phyloP scores from a whole-genome alignment of 2,888 invertebrate species.

The Cacoxenus indagator region DNA sequence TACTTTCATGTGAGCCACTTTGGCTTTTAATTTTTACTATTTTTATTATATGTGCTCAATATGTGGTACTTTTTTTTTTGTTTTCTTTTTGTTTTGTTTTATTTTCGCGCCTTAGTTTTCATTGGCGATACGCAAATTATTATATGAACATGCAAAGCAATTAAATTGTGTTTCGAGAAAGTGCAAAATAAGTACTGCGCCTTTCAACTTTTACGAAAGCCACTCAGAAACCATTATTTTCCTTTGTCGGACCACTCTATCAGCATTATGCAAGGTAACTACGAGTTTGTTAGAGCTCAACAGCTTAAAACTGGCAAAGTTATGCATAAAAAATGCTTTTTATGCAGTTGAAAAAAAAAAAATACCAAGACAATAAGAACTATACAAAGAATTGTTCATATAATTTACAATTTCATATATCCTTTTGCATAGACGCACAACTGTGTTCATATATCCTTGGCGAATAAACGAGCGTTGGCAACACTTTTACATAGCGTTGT shows the following conservation, averaged over 20 bases:
- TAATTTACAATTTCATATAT: conserved; percentile 19
- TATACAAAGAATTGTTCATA: not conserved
- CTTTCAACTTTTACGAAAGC: too few relatives aligned
- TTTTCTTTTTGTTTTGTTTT: not conserved
- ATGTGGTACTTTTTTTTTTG: not conserved
- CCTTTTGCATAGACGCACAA: not conserved
- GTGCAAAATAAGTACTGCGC: too few relatives aligned
- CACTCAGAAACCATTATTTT: not conserved
- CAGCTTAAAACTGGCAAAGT: conserved; percentile 14
- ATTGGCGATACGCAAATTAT: too few relatives aligned
- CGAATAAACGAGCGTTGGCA: conserved; percentile 2
- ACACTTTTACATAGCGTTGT: conserved; percentile 29
- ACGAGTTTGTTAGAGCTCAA: not conserved
- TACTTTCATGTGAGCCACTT: conserved; percentile 45
- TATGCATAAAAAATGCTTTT: conserved; percentile 15
- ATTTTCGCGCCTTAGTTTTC: too few relatives aligned
- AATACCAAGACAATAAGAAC: too few relatives aligned
- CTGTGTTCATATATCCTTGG: conserved; percentile 2
- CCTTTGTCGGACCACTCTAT: not conserved
- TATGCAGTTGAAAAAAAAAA: not conserved
- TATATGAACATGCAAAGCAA: not conserved
- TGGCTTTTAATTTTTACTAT: conserved; percentile 27
- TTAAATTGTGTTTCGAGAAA: too few relatives aligned
- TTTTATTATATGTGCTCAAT: too few relatives aligned
- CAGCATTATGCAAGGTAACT: not conserved